phyloP scores from a whole-genome alignment of 2,888 invertebrate genomes.

The Latrodectus hesperus region DNA sequence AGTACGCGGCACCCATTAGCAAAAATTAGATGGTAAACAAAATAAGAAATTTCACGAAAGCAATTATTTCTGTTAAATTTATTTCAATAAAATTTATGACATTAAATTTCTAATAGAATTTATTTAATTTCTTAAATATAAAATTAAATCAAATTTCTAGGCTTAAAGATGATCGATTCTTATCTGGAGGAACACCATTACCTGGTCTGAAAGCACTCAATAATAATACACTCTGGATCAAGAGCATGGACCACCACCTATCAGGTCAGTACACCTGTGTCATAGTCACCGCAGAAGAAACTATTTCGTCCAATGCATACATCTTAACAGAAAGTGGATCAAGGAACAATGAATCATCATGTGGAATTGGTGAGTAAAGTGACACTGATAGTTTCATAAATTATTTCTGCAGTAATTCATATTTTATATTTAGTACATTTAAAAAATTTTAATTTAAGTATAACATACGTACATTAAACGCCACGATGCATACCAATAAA shows the following conservation, averaged over 20 bases:
- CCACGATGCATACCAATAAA: too few species aligned
- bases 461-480: too few species aligned
- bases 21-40: slow-evolving; percentile 61
- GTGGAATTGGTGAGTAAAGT: slow-evolving; percentile 47
- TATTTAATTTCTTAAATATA: not conserved
- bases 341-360: slow-evolving; percentile 3
- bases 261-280: slow-evolving; percentile 70
- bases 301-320: slow-evolving; percentile 53
- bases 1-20: slow-evolving; percentile 42
- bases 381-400: too few species aligned
- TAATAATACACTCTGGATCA: slow-evolving; percentile 68
- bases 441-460: too few species aligned
- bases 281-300: slow-evolving; percentile 57
- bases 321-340: slow-evolving; percentile 42
- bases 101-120: too few species aligned
- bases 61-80: not conserved
- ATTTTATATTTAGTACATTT: too few species aligned
- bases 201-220: slow-evolving; percentile 61
- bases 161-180: slow-evolving; percentile 69
- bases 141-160: slow-evolving; percentile 21
- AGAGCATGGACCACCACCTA: slow-evolving; percentile 65
- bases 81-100: too few species aligned
- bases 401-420: too few species aligned
- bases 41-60: not conserved
- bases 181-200: slow-evolving; percentile 49